These are phyloP conservation scores for Drosophila suzukii DNA, from an alignment of 1,140 invertebrate species.

Conservation along the genomic window DNA sequence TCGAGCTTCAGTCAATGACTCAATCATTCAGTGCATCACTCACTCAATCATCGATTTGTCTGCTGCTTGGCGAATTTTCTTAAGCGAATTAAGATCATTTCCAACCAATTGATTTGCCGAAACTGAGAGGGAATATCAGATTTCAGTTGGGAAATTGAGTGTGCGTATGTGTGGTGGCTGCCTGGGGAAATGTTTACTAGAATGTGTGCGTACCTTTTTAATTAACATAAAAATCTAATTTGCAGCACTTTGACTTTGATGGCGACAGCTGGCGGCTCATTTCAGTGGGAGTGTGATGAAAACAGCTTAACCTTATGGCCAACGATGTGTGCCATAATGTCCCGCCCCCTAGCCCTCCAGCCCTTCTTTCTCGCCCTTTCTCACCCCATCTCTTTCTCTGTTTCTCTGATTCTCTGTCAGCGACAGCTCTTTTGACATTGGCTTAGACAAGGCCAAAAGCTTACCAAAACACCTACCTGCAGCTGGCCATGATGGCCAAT, in stretches of 20 bases:
- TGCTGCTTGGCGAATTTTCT: conserved; percentile 31
- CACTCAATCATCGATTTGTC: conserved; percentile 48
- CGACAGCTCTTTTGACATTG: conserved; percentile 68
- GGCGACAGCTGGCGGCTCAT: conserved; percentile 30
- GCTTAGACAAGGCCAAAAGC: conserved; percentile 70
- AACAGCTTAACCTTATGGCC: conserved; percentile 82
- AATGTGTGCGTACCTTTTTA: conserved; percentile 69
- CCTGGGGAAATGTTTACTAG: conserved; percentile 5
- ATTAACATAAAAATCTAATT: conserved; percentile 83
- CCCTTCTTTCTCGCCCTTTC: not conserved
- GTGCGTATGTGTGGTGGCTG: conserved; percentile 7
- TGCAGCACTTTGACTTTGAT: conserved; percentile 67
- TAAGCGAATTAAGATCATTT: conserved; percentile 45
- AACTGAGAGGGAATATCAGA: conserved; percentile 21
- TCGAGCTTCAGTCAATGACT: conserved; percentile 10
- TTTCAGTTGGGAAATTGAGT: conserved; percentile 1
- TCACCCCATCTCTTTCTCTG: not conserved
- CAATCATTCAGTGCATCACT: conserved; percentile 34
- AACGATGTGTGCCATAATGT: conserved; percentile 78
- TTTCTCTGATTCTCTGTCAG: conserved; percentile 22
- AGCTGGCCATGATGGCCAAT: conserved; percentile 56
- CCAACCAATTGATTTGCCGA: conserved; percentile 45
- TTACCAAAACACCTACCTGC: conserved; percentile 65
- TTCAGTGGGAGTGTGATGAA: conserved; percentile 50
- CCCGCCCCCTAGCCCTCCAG: conserved; percentile 4